Evolutionary conservation across 1,140 invertebrate species (phyloP), one percentile per base, ranked within the genome.

Genomic region (Papilio aristodemus): DNA sequence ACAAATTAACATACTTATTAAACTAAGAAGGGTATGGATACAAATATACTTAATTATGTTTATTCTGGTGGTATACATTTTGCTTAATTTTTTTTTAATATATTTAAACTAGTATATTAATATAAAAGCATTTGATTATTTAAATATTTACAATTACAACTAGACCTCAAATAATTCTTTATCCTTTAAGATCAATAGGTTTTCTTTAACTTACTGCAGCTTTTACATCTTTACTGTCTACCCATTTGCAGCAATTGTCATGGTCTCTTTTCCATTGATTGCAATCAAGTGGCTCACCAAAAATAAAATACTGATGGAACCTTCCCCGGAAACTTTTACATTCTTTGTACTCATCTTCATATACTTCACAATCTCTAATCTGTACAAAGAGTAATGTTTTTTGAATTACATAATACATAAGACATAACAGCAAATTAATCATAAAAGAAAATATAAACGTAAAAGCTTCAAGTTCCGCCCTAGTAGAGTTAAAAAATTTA

Each of bases 301-400:
- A 92, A 54, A 97, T 93, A 83, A 97, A 98, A 81, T 97, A 96
- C 85, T 98, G 97, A 85, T 98, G 94, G 84, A 98, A 97, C 73
- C 96, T 92, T 10, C 92, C 95, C 87, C 90, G 94, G 11, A 96
- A 91, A 73, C 95, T 94, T 68, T 79, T 94, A 81, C 97, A 98
- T 69, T 97, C 96, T 36, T 92, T 91, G 77, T 95, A 96, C 91
- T 97, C 96, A 68, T 95, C 95, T 74, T 95, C 93, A 83, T 97
- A 97, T 3, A 94, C 57, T 13, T 92, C 79, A 91, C 96, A 97
- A 9, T 95, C 93, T 77, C 95, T 92, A 43, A 96, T 93, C 95
- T 96, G 73, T 19, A 71, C 75, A 70, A 5, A 72, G 17, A 62
- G 50, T 8, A 22, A 2, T 32, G 6, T 36, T 32, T 43, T 17